These are phyloP conservation scores for Nebria salina DNA, from an alignment of 2,888 invertebrate species.

Conservation along the genomic window DNA sequence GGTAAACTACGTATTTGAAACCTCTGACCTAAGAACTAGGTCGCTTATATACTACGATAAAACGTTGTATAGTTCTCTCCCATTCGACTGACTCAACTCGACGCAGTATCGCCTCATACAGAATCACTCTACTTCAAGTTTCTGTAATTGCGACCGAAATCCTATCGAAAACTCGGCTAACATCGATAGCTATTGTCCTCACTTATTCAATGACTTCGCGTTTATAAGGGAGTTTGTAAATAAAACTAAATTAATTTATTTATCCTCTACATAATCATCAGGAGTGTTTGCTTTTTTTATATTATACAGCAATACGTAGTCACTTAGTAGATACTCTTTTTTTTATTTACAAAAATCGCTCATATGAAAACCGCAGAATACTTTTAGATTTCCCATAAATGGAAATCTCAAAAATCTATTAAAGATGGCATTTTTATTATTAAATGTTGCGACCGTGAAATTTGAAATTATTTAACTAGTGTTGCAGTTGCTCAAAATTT, in stretches of 20 bases:
- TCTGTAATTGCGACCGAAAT: conserved; percentile 37
- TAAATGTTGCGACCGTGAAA: background rate
- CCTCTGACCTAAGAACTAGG: conserved; percentile 30
- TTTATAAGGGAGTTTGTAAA: background rate
- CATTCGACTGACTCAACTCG: background rate
- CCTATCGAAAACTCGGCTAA: conserved; percentile 26
- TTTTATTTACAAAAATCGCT: too few relatives aligned
- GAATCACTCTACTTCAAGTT: conserved; percentile 30
- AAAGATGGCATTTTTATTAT: too few relatives aligned
- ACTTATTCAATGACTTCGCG: background rate
- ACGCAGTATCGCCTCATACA: conserved; percentile 24
- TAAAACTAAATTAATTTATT: background rate
- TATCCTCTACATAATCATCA: background rate
- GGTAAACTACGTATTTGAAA: conserved; percentile 20
- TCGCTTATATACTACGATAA: conserved; percentile 11
- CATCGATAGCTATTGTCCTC: conserved; percentile 27
- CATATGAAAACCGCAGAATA: too few relatives aligned
- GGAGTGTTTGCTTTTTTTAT: background rate
- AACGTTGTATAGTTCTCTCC: background rate
- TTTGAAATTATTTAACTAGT: background rate
- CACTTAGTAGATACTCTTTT: background rate
- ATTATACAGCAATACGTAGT: background rate
- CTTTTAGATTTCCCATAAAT: too few relatives aligned
- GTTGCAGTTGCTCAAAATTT: background rate
- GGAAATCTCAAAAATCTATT: too few relatives aligned